Evolutionary conservation across 2,113 vertebrate genomes (phyloP).

Genomic region (Psittacus erithacus): DNA sequence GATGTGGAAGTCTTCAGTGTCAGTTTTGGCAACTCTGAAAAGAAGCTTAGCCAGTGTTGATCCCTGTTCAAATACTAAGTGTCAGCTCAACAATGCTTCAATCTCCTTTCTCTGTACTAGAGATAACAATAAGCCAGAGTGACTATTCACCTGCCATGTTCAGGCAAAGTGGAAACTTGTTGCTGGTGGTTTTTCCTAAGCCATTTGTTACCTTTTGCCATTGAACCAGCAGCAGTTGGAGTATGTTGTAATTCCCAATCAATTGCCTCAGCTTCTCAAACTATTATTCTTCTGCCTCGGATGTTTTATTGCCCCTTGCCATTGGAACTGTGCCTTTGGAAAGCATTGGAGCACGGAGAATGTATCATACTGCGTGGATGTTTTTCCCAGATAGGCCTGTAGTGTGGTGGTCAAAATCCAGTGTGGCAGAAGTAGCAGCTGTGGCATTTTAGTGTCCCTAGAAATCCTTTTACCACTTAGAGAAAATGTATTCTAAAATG

Average conservation of each 20-base stretch:
- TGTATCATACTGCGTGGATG: background rate
- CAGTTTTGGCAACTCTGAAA: background rate
- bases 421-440: background rate
- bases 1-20: background rate
- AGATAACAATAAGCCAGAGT: background rate
- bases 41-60: background rate
- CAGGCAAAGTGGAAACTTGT: background rate
- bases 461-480: background rate
- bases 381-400: background rate
- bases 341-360: background rate
- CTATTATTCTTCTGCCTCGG: background rate
- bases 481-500: accelerated
- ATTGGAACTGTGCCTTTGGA: background rate
- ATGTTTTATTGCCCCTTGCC: background rate
- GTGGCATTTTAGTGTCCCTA: background rate
- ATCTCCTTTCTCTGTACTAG: background rate
- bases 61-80: background rate
- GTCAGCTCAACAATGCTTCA: background rate
- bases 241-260: background rate
- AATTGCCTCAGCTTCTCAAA: background rate
- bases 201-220: background rate
- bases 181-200: background rate
- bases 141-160: background rate
- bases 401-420: background rate
- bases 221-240: background rate